Percentiles rank a stretch among this genome's conserved stretches.
These are phyloP conservation scores for Crotalus viridis DNA, from an alignment of 2,113 vertebrate species.

Conservation along the genomic window DNA sequence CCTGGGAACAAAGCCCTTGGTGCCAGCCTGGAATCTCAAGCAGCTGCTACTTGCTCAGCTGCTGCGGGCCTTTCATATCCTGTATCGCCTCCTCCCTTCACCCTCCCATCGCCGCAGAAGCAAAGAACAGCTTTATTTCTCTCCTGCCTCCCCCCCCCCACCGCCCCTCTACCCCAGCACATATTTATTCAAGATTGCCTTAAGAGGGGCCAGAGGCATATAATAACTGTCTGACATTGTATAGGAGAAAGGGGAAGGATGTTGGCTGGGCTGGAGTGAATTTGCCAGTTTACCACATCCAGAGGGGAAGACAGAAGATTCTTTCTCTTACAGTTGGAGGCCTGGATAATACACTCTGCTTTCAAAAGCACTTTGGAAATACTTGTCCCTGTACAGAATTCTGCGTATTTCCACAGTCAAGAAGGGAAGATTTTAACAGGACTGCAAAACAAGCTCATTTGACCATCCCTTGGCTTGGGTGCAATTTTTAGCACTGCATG, in stretches of 20 bases:
- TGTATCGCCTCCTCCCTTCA: not conserved
- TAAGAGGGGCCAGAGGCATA: not conserved
- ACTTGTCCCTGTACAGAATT: not conserved
- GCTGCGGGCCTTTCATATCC: not conserved
- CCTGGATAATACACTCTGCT: not conserved
- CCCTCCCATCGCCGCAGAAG: too few species aligned
- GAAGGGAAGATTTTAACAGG: not conserved
- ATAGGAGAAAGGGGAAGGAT: too few species aligned
- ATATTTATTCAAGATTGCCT: constrained; percentile 11
- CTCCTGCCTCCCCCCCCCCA: not conserved
- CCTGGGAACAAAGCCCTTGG: constrained; percentile 1
- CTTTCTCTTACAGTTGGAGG: not conserved
- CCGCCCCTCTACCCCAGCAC: not conserved
- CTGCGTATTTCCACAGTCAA: not conserved
- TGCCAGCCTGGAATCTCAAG: constrained; percentile 8
- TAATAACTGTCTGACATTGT: not conserved
- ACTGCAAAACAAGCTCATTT: not conserved
- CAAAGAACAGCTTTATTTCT: not conserved
- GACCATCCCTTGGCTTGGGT: too few species aligned
- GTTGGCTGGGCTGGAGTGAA: not conserved
- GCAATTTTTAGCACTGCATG: not conserved
- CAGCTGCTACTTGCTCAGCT: not conserved
- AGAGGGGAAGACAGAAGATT: not conserved
- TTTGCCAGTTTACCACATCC: not conserved
- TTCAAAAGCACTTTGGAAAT: not conserved